A percentile compares a stretch with the other conserved stretches of the same genome.
These are phyloP conservation scores for Drosophila bocqueti DNA, from an alignment of 1,140 invertebrate genomes.

Conservation along the genomic window DNA sequence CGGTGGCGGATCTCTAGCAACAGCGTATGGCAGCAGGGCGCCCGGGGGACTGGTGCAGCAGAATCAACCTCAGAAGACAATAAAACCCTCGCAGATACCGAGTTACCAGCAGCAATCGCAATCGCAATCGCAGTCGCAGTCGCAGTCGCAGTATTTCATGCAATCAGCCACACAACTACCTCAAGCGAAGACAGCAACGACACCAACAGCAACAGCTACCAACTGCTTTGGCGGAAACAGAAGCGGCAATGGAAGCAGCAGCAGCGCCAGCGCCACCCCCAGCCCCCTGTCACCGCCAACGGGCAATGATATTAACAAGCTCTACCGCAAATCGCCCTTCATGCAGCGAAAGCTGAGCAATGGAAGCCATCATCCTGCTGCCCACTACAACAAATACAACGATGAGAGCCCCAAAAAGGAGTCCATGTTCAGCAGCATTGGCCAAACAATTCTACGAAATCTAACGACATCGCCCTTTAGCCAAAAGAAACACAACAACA, in stretches of 20 bases:
- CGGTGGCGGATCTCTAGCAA: constrained; percentile 22
- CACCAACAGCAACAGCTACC: constrained; percentile 33
- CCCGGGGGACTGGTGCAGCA: constrained; percentile 23
- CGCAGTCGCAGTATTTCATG: constrained; percentile 70
- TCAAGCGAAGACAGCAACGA: constrained; percentile 61
- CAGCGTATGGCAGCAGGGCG: constrained; percentile 22
- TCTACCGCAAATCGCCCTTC: constrained; percentile 82
- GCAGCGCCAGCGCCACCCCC: constrained; percentile 25
- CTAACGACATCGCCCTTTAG: constrained; percentile 83
- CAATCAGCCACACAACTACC: constrained; percentile 83
- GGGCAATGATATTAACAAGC: constrained; percentile 60
- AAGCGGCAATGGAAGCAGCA: constrained; percentile 33
- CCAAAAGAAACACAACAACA: constrained; percentile 73
- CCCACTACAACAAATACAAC: constrained; percentile 57
- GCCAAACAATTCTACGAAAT: constrained; percentile 81
- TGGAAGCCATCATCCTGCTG: constrained; percentile 41
- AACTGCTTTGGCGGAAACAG: constrained; percentile 59
- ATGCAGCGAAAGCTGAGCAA: constrained; percentile 81
- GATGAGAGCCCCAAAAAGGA: constrained; percentile 83
- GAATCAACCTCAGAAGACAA: constrained; percentile 63
- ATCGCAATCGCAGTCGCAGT: not conserved
- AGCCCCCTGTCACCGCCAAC: constrained; percentile 42
- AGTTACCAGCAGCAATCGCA: constrained; percentile 68
- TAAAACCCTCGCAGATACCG: constrained; percentile 79
- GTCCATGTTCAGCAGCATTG: constrained; percentile 80